Base-by-base conservation (phyloP, 2,797 vertebrate genomes). In the Acanthopagrus latus region DNA sequence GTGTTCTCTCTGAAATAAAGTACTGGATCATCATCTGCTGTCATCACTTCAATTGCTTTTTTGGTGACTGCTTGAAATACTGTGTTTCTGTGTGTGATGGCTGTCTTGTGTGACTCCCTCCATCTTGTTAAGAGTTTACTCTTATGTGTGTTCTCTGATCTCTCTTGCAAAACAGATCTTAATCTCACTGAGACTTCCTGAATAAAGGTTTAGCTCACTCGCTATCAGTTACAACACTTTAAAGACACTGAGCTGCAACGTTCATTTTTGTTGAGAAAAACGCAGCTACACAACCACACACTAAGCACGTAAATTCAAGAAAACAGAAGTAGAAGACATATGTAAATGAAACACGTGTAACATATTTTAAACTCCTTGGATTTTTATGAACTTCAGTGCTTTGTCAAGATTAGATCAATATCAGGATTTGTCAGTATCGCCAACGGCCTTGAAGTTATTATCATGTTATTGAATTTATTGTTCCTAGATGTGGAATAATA, bases 101-200 rank as follows among this genome's bases (percentile, higher is more conserved):
- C 60, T 33, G 7, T 44, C 56, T 27, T 23, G 14, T 57, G 57
- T 57, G n/a, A 20, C 23, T 46, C 14, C 14, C 13, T 56, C 3
- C 12, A 21, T 71, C 4, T 44, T 33, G 18, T 46, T 20, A 23
- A 7, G 23, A 17, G 1, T 33, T 21, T 11, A 3, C 13, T 0
- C 7, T 3, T 12, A 14, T 44, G 43, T 44, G 20, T 55, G 0
- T 27, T 52, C 7, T 50, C 21, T n/a, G 25, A 7, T 64, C 23
- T 68, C 43, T 41, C 43, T 67, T 41, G 3, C 38, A 54, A 44
- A 68, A 21, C 3, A 48, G 64, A 80, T 79, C 17, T 23, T 57
- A 43, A 78, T 69, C 71, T 47, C 9, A 71, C 0, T 44, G 47
- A 48, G 1, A 68, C 71, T 80, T 85, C 63, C 70, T 66, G 41